Percentiles rank a stretch among this genome's conserved stretches.
These are phyloP conservation scores for Petrocephalus zakoni DNA, from an alignment of 2,113 vertebrate species.

Conservation along the genomic window DNA sequence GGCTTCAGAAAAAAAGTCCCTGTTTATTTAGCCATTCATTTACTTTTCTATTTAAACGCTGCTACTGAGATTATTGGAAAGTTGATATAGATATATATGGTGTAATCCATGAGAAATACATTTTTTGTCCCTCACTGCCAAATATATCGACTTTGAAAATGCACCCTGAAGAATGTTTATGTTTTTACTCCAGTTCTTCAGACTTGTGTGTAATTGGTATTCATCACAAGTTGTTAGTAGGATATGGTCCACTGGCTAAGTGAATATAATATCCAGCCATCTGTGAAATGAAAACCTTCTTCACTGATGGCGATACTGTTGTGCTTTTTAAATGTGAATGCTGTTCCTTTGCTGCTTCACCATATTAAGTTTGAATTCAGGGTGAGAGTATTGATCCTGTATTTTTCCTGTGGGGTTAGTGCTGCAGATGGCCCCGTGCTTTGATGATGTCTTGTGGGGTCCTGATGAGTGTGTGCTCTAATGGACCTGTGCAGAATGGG, in stretches of 20 bases:
- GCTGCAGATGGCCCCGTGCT: not conserved
- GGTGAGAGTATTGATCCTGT: not conserved
- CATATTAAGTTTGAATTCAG: not conserved
- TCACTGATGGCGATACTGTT: not conserved
- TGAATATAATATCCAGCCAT: not conserved
- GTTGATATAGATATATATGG: not conserved
- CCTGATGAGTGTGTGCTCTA: not conserved
- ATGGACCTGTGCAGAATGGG: not conserved
- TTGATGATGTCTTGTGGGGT: not conserved
- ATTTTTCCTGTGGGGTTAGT: not conserved
- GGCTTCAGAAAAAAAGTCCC: not conserved
- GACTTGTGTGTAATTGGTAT: not conserved
- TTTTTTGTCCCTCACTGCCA: not conserved
- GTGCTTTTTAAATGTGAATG: not conserved
- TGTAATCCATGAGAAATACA: not conserved
- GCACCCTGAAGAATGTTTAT: not conserved
- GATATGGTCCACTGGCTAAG: not conserved
- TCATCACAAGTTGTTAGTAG: not conserved
- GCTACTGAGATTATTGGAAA: not conserved
- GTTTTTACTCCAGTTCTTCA: not conserved
- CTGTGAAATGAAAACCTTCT: not conserved
- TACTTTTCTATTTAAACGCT: not conserved
- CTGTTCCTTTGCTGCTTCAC: not conserved
- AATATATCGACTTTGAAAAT: not conserved
- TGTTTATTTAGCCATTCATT: not conserved